These are phyloP conservation scores for Trissolcus basalis DNA, from an alignment of 1,140 invertebrate genomes.

Conservation along the genomic window DNA sequence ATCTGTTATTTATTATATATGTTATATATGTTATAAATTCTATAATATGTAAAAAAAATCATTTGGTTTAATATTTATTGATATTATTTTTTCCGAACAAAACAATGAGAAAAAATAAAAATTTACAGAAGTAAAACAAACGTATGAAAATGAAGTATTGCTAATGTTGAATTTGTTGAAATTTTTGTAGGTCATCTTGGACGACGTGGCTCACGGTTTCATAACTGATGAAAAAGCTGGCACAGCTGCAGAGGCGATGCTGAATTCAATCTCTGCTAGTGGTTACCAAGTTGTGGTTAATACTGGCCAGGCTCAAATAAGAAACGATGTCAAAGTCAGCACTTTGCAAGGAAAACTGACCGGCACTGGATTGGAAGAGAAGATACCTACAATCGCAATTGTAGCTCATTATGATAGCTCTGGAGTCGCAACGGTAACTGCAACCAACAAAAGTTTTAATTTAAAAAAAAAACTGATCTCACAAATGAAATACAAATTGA, in stretches of 20 bases:
- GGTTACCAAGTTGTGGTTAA: constrained; percentile 91
- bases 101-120: too few relatives aligned
- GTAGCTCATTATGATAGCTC: constrained; percentile 48
- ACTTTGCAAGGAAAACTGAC: constrained; percentile 91
- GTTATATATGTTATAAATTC: too few relatives aligned
- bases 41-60: too few relatives aligned
- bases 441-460: too few relatives aligned
- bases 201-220: constrained; percentile 81
- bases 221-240: constrained; percentile 77
- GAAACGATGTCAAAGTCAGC: constrained; percentile 87
- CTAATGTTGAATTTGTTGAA: too few relatives aligned
- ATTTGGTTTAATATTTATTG: too few relatives aligned
- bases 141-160: too few relatives aligned
- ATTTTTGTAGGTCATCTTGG: constrained; percentile 79
- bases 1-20: too few relatives aligned
- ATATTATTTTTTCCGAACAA: too few relatives aligned
- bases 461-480: too few relatives aligned
- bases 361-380: constrained; percentile 86
- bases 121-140: too few relatives aligned
- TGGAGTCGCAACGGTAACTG: constrained; percentile 42
- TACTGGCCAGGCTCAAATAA: constrained; percentile 82
- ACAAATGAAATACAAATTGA: too few relatives aligned
- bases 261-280: constrained; percentile 92
- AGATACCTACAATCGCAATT: constrained; percentile 77
- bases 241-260: constrained; percentile 86